A percentile compares a stretch with the other conserved stretches of the same genome.
These are phyloP conservation scores for Triplophysa siluroides DNA, from an alignment of 2,113 vertebrate species.

Conservation along the genomic window DNA sequence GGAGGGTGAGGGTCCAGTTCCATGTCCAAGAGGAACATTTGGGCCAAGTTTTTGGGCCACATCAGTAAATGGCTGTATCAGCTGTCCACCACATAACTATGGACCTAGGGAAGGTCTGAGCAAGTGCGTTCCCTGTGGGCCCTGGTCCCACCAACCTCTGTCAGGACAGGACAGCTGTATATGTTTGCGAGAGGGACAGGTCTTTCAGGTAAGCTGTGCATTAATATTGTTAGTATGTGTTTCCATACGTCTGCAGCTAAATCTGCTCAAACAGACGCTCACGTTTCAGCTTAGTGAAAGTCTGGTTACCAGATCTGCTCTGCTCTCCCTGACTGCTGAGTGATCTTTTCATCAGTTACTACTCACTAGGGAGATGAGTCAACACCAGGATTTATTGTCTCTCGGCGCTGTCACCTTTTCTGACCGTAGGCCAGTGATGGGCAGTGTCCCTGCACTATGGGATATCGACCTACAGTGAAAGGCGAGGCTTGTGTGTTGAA, in stretches of 20 bases:
- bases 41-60: slow-evolving; percentile 54
- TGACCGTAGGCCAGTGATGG: slow-evolving; percentile 76
- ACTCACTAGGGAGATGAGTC: slow-evolving; percentile 45
- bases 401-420: background rate
- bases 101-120: slow-evolving; percentile 71
- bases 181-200: slow-evolving; percentile 72
- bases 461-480: slow-evolving; percentile 60
- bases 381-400: slow-evolving; percentile 7
- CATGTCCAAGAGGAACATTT: slow-evolving; percentile 83
- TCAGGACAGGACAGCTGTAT: slow-evolving; percentile 77
- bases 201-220: slow-evolving; percentile 80
- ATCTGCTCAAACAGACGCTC: slow-evolving; percentile 63
- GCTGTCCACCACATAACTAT: slow-evolving; percentile 81
- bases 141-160: slow-evolving; percentile 75
- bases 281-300: slow-evolving; percentile 52
- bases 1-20: slow-evolving; percentile 58
- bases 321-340: slow-evolving; percentile 32
- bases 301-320: slow-evolving; percentile 55
- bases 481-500: slow-evolving; percentile 67
- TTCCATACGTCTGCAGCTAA: slow-evolving; percentile 34
- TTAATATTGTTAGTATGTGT: background rate
- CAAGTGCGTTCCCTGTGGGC: slow-evolving; percentile 78
- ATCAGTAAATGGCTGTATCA: slow-evolving; percentile 64
- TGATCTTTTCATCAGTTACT: slow-evolving; percentile 53
- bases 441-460: slow-evolving; percentile 77